Evolutionary conservation across 2,888 invertebrate genomes (phyloP).

Genomic region (Calliphora vomitoria): DNA sequence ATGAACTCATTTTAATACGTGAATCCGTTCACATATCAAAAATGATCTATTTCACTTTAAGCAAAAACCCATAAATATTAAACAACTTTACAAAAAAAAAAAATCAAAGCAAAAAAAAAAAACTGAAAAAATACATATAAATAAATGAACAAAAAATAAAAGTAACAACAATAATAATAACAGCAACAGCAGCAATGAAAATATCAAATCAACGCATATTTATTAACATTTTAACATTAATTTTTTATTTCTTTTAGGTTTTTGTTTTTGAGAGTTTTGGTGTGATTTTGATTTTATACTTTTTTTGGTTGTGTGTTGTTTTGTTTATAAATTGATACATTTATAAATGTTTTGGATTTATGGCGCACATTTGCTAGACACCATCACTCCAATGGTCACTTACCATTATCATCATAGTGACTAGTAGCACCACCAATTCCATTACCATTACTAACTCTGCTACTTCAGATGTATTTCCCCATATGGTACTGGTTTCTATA

Average conservation of each 20-base stretch:
- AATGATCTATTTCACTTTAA: constrained; percentile 66
- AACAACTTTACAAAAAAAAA: constrained; percentile 43
- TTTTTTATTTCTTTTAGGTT: constrained; percentile 49
- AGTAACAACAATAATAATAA: constrained; percentile 7
- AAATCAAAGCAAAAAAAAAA: constrained; percentile 17
- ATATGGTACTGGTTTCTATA: background rate
- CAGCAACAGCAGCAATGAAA: constrained; percentile 11
- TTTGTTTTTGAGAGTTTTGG: constrained; percentile 20
- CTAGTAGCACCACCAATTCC: background rate
- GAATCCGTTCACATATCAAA: constrained; percentile 66
- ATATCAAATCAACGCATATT: constrained; percentile 63
- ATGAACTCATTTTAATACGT: constrained; percentile 63
- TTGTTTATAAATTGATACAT: constrained; percentile 65
- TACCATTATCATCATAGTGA: background rate
- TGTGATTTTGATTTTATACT: background rate
- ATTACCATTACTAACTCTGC: background rate
- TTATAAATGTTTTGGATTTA: constrained; percentile 62
- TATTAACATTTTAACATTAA: constrained; percentile 61
- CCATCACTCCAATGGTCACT: constrained; percentile 27
- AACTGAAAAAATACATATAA: too few relatives aligned
- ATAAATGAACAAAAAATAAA: constrained; percentile 22
- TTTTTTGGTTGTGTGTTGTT: constrained; percentile 24
- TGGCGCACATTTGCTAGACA: constrained; percentile 40
- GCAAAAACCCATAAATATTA: constrained; percentile 63
- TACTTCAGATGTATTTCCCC: constrained; percentile 21